These are phyloP conservation scores for Aegotheles bennettii DNA, from an alignment of 2,113 vertebrate species.

Conservation along the genomic window DNA sequence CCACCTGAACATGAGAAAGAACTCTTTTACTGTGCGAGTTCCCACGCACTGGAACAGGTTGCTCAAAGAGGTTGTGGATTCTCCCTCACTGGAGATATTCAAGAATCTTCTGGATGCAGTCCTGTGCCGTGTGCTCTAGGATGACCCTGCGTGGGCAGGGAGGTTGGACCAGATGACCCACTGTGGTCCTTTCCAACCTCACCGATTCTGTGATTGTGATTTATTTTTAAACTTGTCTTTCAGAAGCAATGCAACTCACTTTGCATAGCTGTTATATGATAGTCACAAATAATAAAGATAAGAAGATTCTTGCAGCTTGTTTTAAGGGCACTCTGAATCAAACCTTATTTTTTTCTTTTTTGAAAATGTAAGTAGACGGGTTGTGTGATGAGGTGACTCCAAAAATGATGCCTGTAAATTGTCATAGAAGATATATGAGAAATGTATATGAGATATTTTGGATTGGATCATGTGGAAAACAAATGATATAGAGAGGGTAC, in stretches of 20 bases:
- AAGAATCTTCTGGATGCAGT: too few relatives aligned
- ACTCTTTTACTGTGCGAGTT: too few relatives aligned
- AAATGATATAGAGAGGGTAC: not conserved
- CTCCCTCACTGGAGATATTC: too few relatives aligned
- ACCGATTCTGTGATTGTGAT: too few relatives aligned
- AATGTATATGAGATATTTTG: not conserved
- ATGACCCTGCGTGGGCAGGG: too few relatives aligned
- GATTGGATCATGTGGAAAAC: not conserved
- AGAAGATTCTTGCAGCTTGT: not conserved
- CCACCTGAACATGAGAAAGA: too few relatives aligned
- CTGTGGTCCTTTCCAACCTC: too few relatives aligned
- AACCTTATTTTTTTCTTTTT: not conserved
- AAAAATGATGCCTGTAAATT: not conserved
- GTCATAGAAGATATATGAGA: not conserved
- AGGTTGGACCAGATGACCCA: too few relatives aligned
- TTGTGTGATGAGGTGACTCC: not conserved
- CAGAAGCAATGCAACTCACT: not conserved
- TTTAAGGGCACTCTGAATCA: not conserved
- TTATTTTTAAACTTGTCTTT: not conserved
- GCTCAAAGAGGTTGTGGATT: too few relatives aligned
- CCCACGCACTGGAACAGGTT: too few relatives aligned
- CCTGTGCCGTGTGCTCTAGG: too few relatives aligned
- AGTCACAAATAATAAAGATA: not conserved
- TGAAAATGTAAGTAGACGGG: not conserved
- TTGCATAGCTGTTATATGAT: not conserved